phyloP scores from a whole-genome alignment of 2,797 vertebrate species.

The Gymnocypris eckloni region DNA sequence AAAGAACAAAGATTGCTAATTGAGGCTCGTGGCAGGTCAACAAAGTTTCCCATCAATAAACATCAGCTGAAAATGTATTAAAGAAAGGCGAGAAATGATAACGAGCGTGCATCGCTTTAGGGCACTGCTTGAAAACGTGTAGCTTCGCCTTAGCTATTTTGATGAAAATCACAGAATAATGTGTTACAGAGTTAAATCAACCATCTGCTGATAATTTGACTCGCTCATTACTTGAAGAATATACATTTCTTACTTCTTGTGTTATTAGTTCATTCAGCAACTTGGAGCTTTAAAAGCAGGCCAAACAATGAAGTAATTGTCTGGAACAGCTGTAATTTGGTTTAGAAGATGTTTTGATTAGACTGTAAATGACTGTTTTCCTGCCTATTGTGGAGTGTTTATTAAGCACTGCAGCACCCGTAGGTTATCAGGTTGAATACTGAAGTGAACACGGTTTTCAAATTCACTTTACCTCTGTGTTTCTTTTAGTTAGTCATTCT shows the following conservation, averaged over 20 bases:
- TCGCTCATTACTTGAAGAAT: conserved; percentile 19
- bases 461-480: neutral
- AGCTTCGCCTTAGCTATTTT: conserved; percentile 12
- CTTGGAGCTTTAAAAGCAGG: conserved; percentile 1
- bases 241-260: conserved; percentile 16
- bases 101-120: conserved; percentile 24
- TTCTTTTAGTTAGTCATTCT: neutral
- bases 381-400: conserved; percentile 1
- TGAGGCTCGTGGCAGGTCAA: neutral
- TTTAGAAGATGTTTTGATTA: conserved; percentile 2
- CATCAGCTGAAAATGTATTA: conserved; percentile 22
- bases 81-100: neutral
- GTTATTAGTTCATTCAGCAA: conserved; percentile 31
- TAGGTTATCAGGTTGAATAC: neutral
- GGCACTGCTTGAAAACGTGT: conserved; percentile 14
- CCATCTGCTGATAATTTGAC: conserved; percentile 27
- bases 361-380: neutral
- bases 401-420: neutral
- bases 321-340: conserved; percentile 32
- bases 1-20: conserved; percentile 25
- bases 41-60: conserved; percentile 36
- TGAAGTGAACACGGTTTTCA: neutral
- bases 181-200: conserved; percentile 34
- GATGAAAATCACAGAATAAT: conserved; percentile 24
- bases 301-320: conserved; percentile 32